Evolutionary conservation across 2,888 invertebrate species (phyloP).

Genomic region (Diloba caeruleocephala): DNA sequence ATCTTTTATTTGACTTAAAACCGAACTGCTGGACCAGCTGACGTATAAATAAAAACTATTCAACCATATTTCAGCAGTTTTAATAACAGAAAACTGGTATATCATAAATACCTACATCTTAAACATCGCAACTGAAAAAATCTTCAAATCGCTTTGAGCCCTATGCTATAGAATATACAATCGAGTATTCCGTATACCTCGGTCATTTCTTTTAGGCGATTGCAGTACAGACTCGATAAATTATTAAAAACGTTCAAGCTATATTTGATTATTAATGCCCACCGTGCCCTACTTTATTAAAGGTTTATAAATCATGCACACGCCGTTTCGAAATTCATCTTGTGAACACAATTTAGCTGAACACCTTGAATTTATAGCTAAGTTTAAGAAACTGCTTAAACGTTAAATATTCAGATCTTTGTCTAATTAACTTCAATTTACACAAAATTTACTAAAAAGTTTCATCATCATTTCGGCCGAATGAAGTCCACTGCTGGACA

Average conservation of each 20-base stretch:
- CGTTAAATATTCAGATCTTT: too few species aligned
- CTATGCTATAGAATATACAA: fast-evolving
- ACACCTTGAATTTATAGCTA: slow-evolving; percentile 10
- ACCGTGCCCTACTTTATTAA: slow-evolving; percentile 51
- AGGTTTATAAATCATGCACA: slow-evolving; percentile 54
- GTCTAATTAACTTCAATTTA: too few species aligned
- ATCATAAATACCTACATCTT: slow-evolving; percentile 21
- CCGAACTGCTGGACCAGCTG: too few species aligned
- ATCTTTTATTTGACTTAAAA: too few species aligned
- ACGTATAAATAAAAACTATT: slow-evolving; percentile 29
- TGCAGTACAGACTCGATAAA: slow-evolving; percentile 29
- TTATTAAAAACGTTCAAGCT: slow-evolving; percentile 53
- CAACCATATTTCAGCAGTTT: slow-evolving; percentile 27
- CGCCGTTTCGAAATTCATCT: slow-evolving; percentile 24
- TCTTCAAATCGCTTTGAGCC: background rate
- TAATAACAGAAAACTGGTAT: slow-evolving; percentile 30
- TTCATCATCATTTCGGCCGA: too few species aligned
- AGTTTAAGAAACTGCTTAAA: too few species aligned
- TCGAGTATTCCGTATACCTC: background rate
- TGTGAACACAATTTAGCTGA: slow-evolving; percentile 2
- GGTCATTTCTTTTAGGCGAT: background rate
- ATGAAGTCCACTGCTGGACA: too few species aligned
- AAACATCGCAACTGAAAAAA: slow-evolving; percentile 1
- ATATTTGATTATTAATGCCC: slow-evolving; percentile 52
- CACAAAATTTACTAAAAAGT: too few species aligned